phyloP scores from a whole-genome alignment of 2,113 vertebrate species.

The Nestor notabilis region DNA sequence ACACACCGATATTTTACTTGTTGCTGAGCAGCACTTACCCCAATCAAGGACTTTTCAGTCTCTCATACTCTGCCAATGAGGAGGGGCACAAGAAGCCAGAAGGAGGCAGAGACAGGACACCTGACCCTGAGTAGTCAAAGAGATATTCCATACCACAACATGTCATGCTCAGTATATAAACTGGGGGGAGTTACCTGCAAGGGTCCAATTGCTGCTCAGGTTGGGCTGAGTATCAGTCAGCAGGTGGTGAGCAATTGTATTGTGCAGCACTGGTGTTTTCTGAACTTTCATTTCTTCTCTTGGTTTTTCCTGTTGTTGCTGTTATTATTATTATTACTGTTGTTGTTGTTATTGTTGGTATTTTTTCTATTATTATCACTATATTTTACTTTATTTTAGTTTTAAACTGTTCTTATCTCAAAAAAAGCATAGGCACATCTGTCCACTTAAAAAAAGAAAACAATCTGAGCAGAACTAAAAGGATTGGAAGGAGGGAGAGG shows the following conservation, averaged over 20 bases:
- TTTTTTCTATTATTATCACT: neutral
- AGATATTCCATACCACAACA: neutral
- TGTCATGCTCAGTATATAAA: neutral
- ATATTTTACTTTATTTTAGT: neutral
- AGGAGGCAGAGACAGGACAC: neutral
- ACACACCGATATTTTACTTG: neutral
- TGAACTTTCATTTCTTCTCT: neutral
- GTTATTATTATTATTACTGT: neutral
- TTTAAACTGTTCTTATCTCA: neutral
- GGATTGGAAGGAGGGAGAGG: neutral
- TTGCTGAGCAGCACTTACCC: neutral
- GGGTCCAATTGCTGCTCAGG: neutral
- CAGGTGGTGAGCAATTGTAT: neutral
- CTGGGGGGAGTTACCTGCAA: neutral
- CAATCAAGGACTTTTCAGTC: neutral
- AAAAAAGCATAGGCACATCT: neutral
- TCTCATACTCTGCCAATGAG: neutral
- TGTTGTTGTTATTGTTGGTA: neutral
- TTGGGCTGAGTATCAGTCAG: neutral
- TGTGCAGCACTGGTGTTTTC: neutral
- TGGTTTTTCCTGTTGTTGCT: neutral
- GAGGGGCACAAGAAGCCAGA: neutral
- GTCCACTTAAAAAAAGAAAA: neutral
- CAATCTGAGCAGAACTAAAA: neutral
- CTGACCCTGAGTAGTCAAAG: neutral